These are phyloP conservation scores for Eilema sororculum DNA, from an alignment of 2,888 invertebrate species.

Conservation along the genomic window DNA sequence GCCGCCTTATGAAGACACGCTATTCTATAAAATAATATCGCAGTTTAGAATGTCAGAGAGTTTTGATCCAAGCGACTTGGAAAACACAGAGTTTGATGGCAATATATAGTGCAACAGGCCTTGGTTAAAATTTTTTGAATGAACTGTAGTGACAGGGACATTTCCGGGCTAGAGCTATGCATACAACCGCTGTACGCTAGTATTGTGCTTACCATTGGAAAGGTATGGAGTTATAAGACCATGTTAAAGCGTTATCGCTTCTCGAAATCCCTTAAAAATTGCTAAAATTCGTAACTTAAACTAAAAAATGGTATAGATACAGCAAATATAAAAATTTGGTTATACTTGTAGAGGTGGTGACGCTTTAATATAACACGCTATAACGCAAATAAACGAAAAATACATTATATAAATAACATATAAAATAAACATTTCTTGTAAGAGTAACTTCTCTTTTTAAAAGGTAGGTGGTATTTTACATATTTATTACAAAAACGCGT, in stretches of 20 bases:
- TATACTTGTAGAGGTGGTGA: neutral
- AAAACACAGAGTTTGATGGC: slow-evolving; percentile 49
- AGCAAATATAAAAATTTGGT: neutral
- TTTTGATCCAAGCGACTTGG: slow-evolving; percentile 76
- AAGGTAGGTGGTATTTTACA: slow-evolving; percentile 19
- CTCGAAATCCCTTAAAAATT: neutral
- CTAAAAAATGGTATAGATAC: neutral
- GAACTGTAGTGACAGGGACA: neutral
- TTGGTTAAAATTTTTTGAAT: neutral
- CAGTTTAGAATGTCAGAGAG: slow-evolving; percentile 82
- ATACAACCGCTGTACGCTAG: neutral
- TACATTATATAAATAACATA: slow-evolving; percentile 5
- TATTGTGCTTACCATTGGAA: neutral
- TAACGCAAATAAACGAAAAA: slow-evolving; percentile 1
- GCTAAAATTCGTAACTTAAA: neutral
- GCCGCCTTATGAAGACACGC: slow-evolving; percentile 78
- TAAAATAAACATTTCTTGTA: slow-evolving; percentile 10
- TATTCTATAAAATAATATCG: slow-evolving; percentile 77
- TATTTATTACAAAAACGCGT: neutral
- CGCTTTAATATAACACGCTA: neutral
- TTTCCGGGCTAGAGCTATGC: neutral
- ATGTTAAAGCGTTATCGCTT: neutral
- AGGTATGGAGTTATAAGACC: slow-evolving; percentile 9
- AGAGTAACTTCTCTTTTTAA: slow-evolving; percentile 18
- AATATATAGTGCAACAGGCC: slow-evolving; percentile 25